A percentile compares a stretch with the other conserved stretches of the same genome.
Conservation (phyloP, 2,113 vertebrate species). For the Entomyzon cyanotis region DNA sequence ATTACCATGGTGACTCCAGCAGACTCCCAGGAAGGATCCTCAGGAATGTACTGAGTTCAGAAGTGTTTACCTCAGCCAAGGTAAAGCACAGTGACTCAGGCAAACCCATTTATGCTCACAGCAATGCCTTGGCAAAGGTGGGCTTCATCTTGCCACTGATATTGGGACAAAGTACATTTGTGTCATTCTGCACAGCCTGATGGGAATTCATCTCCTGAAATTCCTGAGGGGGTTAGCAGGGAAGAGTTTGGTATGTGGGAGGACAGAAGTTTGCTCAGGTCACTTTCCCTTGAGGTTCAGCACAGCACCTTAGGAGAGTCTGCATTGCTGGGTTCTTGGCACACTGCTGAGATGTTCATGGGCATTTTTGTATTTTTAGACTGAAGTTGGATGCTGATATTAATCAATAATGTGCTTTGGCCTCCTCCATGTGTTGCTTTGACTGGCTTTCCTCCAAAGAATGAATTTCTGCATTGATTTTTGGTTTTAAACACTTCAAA, state of each 20-base stretch:
- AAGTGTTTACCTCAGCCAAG: neutral
- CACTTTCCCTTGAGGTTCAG: neutral
- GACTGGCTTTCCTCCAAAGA: neutral
- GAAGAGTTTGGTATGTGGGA: accelerated
- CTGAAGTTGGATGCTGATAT: neutral
- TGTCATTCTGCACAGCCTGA: accelerated
- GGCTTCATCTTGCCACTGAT: neutral
- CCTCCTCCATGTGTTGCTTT: neutral
- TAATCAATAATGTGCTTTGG: neutral
- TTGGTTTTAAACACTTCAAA: neutral
- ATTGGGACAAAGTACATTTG: neutral
- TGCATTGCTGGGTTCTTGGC: neutral
- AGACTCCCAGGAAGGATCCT: neutral
- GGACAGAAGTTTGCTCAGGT: neutral
- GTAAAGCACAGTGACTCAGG: neutral
- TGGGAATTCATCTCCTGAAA: neutral
- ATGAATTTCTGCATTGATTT: neutral
- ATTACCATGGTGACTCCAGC: neutral
- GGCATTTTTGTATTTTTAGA: neutral
- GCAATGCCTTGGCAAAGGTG: neutral
- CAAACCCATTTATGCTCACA: neutral
- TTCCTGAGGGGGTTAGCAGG: neutral
- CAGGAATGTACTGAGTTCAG: neutral
- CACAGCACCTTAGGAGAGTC: neutral
- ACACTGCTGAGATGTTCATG: neutral